Percentiles rank a stretch among this genome's conserved stretches.
Conservation (phyloP, 1,140 invertebrate species). For the Steinernema feltiae region DNA sequence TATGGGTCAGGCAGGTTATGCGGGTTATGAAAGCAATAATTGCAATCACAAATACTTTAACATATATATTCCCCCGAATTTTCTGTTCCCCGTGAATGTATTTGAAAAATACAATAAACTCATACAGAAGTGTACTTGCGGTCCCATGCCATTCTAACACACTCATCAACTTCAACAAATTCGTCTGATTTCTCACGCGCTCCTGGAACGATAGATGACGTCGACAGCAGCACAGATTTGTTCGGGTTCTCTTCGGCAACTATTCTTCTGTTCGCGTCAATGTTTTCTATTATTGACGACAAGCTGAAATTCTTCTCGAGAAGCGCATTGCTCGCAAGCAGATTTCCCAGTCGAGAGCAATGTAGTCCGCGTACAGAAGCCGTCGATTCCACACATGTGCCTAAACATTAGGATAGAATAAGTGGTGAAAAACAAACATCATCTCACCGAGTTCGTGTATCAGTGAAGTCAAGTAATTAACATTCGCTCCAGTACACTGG, state of each 20-base stretch:
- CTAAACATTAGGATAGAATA: neutral
- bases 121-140: neutral
- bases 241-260: neutral
- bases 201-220: neutral
- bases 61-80: no score
- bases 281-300: neutral
- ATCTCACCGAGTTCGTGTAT: neutral
- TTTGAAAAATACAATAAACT: neutral
- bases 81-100: no score
- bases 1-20: no score
- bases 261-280: neutral
- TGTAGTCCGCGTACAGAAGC: neutral
- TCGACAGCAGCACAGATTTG: neutral
- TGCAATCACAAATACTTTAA: no score
- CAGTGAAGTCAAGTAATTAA: neutral
- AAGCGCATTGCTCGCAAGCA: neutral
- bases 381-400: neutral
- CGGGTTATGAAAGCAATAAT: no score
- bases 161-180: neutral
- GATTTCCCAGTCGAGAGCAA: neutral
- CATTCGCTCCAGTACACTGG: neutral
- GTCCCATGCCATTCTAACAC: neutral
- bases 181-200: neutral
- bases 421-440: neutral
- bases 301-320: neutral